phyloP scores from a whole-genome alignment of 2,888 invertebrate genomes.

The Leucoma salicis region DNA sequence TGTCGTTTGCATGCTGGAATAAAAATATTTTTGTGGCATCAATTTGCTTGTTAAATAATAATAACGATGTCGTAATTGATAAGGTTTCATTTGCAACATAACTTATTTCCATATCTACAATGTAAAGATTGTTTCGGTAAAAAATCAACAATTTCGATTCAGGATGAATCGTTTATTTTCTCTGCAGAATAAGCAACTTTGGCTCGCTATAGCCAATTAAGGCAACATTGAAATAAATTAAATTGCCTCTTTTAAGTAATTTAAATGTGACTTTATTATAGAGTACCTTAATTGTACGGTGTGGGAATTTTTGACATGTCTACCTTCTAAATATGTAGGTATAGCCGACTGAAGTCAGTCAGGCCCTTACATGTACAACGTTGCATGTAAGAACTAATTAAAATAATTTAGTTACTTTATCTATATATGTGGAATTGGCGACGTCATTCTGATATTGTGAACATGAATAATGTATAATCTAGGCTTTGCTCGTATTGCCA shows the following conservation, averaged over 20 bases:
- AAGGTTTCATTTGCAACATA: conserved; percentile 41
- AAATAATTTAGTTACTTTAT: conserved; percentile 57
- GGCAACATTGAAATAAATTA: conserved; percentile 59
- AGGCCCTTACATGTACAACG: conserved; percentile 20
- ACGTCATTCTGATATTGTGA: conserved; percentile 27
- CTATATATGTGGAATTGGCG: conserved; percentile 41
- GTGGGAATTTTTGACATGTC: conserved; percentile 51
- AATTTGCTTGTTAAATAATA: conserved; percentile 39
- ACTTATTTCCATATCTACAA: conserved; percentile 30
- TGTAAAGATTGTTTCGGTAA: conserved; percentile 11
- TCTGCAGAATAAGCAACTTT: conserved; percentile 21
- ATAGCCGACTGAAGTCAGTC: conserved; percentile 35
- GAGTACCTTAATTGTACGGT: conserved; percentile 59
- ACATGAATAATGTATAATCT: conserved; percentile 59
- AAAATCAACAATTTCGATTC: conserved; percentile 22
- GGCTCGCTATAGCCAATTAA: conserved; percentile 53
- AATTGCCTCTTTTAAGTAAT: conserved; percentile 62
- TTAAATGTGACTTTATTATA: conserved; percentile 69
- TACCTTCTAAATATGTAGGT: conserved; percentile 57
- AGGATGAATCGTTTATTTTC: neutral
- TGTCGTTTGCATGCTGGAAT: conserved; percentile 10
- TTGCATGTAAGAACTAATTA: conserved; percentile 45
- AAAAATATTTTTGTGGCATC: conserved; percentile 9
- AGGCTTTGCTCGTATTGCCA: conserved; percentile 49
- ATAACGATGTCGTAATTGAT: conserved; percentile 43